Conservation (phyloP, 64 coral and sea anemone genomes). For the Montipora cactus region DNA sequence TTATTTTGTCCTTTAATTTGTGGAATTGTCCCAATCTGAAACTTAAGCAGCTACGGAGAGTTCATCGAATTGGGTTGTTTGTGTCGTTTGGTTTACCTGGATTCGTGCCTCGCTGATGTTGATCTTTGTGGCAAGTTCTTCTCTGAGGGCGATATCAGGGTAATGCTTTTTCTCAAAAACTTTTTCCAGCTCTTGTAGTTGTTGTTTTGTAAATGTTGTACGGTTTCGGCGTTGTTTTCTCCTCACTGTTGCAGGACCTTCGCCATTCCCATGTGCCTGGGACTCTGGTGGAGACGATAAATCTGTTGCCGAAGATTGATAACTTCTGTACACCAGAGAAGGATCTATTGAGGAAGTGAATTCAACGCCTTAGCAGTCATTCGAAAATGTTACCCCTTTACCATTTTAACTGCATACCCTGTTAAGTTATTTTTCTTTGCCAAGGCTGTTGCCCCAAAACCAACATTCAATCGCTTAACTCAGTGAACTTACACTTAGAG, state of each 20-base stretch:
- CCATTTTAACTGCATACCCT: not conserved
- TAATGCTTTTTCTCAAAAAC: slow-evolving; percentile 99
- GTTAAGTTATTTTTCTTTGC: not conserved
- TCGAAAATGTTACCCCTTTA: not conserved
- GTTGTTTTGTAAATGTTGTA: slow-evolving; percentile 98
- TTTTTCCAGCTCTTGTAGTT: slow-evolving; percentile 94
- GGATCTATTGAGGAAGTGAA: slow-evolving; percentile 66
- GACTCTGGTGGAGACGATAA: slow-evolving; percentile 52
- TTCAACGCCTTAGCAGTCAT: not conserved
- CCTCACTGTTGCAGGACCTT: slow-evolving; percentile 88
- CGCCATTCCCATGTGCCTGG: slow-evolving; percentile 51
- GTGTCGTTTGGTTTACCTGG: slow-evolving; percentile 65
- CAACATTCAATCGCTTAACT: not conserved
- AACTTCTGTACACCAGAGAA: slow-evolving; percentile 91
- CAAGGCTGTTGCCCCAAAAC: not conserved
- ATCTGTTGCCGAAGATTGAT: slow-evolving; percentile 49
- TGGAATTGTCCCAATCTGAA: not conserved
- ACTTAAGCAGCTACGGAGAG: not conserved
- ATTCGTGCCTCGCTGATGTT: slow-evolving; percentile 97
- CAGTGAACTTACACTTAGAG: slow-evolving; percentile 28
- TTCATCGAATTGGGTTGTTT: not conserved
- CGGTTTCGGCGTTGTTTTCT: slow-evolving; percentile 95
- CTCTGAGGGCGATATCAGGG: slow-evolving; percentile 94
- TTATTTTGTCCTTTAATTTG: not conserved
- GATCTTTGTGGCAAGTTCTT: slow-evolving; percentile 94